Conservation (phyloP, 2,797 vertebrate genomes). For the Cetoscarus ocellatus region DNA sequence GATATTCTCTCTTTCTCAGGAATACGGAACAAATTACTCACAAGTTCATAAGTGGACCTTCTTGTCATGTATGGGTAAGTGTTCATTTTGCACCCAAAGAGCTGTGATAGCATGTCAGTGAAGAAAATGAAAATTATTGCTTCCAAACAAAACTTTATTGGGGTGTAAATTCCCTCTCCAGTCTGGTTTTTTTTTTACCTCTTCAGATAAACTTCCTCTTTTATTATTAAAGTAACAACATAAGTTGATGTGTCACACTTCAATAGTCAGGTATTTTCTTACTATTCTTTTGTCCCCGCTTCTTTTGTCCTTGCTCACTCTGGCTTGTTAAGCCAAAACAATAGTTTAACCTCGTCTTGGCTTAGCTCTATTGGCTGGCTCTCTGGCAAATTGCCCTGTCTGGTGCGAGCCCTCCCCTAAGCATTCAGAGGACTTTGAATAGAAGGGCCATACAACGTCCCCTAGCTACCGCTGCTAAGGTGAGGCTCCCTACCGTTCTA, state of each 20-base stretch:
- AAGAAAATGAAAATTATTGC: conserved; percentile 10
- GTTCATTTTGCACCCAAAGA: conserved; percentile 15
- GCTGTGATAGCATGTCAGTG: background rate
- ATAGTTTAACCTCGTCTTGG: conserved; percentile 86
- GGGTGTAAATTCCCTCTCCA: background rate
- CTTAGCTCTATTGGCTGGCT: conserved; percentile 84
- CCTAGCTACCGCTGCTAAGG: conserved; percentile 85
- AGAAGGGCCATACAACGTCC: conserved; percentile 81
- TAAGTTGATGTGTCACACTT: conserved; percentile 77
- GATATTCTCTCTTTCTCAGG: conserved; percentile 61
- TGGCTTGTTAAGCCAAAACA: conserved; percentile 88
- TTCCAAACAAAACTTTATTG: conserved; percentile 22
- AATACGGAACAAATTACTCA: conserved; percentile 73
- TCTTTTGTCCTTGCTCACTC: conserved; percentile 86
- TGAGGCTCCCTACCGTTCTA: conserved; percentile 78
- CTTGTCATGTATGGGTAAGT: conserved; percentile 79
- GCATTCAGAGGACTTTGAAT: conserved; percentile 83
- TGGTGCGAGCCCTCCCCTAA: conserved; percentile 80
- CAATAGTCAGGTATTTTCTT: conserved; percentile 81
- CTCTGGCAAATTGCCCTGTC: conserved; percentile 86
- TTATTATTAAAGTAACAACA: conserved; percentile 69
- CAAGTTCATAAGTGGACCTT: conserved; percentile 50
- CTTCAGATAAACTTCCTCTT: conserved; percentile 24
- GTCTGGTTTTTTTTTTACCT: conserved; percentile 17
- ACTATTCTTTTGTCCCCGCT: conserved; percentile 75